Percentiles rank a stretch among this genome's conserved stretches.
phyloP scores from a whole-genome alignment of 2,797 vertebrate genomes.

The Nannoperca obscura region DNA sequence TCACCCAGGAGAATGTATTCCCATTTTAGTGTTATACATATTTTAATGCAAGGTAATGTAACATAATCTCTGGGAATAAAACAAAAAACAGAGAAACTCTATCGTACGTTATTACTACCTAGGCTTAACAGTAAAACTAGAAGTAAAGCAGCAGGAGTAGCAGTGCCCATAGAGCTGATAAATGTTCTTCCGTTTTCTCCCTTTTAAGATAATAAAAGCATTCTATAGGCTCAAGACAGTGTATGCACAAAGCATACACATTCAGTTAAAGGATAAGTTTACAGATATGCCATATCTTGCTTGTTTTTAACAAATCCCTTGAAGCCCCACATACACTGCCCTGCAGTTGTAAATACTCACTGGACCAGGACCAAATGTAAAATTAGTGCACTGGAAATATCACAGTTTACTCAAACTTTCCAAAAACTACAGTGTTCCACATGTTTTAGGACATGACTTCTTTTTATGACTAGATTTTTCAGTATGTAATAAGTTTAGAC shows the following conservation, averaged over 20 bases:
- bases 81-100: no score
- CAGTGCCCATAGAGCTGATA: not conserved
- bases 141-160: not conserved
- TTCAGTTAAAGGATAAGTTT: not conserved
- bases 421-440: not conserved
- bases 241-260: no score
- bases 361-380: not conserved
- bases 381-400: not conserved
- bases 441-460: not conserved
- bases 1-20: not conserved
- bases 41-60: no score
- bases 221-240: no score
- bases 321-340: not conserved
- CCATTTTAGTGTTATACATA: not conserved
- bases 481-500: not conserved
- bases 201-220: no score
- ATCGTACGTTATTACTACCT: not conserved
- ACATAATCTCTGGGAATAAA: no score
- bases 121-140: not conserved
- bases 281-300: not conserved
- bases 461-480: not conserved
- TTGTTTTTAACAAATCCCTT: not conserved
- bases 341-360: not conserved
- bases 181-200: no score
- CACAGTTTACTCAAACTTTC: not conserved